phyloP scores from a whole-genome alignment of 2,888 invertebrate species.

The Leucoptera coffeella region DNA sequence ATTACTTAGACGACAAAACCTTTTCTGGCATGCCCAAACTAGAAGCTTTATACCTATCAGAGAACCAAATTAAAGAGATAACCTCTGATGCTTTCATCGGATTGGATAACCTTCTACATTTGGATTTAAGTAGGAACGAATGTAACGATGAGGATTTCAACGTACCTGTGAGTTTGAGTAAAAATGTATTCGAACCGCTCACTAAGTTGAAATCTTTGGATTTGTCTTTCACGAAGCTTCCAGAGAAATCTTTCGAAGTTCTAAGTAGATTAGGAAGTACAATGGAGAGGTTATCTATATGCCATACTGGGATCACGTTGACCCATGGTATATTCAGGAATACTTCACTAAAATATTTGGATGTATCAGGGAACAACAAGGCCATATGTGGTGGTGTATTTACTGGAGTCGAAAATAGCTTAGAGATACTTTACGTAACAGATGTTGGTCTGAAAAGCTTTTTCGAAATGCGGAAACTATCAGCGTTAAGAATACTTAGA shows the following conservation, averaged over 20 bases:
- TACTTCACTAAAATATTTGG: conserved; percentile 36
- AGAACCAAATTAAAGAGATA: conserved; percentile 41
- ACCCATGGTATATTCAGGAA: conserved; percentile 23
- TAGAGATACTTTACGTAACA: conserved; percentile 37
- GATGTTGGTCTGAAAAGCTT: conserved; percentile 25
- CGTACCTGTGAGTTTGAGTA: too few relatives aligned
- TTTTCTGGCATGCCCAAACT: conserved; percentile 41
- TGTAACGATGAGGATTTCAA: too few relatives aligned
- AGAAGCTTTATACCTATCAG: conserved; percentile 41
- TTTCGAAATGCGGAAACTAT: conserved; percentile 21
- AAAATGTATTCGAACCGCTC: too few relatives aligned
- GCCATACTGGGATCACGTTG: conserved; percentile 32
- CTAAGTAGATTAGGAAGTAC: conserved; percentile 15
- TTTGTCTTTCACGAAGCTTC: conserved; percentile 23
- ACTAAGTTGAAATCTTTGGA: conserved; percentile 25
- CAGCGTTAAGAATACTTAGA: conserved; percentile 34
- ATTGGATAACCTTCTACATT: conserved; percentile 24
- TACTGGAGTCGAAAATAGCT: conserved; percentile 23
- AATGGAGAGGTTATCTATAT: conserved; percentile 25
- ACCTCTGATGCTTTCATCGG: conserved; percentile 25
- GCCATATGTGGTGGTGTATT: conserved; percentile 17
- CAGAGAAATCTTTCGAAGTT: conserved; percentile 14
- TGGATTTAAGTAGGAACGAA: conserved; percentile 53
- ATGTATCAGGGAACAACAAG: conserved; percentile 48
- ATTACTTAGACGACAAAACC: conserved; percentile 20